Conservation (phyloP, 2,113 vertebrate species). For the Nycticryphes semicollaris region DNA sequence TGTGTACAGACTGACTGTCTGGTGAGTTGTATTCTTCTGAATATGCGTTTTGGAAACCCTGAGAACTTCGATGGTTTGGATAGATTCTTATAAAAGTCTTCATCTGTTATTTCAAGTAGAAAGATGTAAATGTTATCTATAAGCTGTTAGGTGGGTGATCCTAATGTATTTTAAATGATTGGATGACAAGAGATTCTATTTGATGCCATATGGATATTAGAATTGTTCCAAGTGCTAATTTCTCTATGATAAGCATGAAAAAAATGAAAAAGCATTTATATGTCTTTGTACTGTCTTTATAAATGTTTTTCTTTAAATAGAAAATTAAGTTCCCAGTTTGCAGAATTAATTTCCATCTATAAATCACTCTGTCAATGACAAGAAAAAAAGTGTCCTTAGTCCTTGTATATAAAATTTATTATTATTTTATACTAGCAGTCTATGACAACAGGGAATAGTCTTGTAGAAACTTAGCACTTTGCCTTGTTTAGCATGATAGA, state of each 20-base stretch:
- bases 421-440: not conserved
- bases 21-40: not conserved
- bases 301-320: conserved; percentile 12
- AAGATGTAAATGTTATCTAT: not conserved
- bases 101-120: not conserved
- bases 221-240: conserved; percentile 5
- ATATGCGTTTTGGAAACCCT: not conserved
- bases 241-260: not conserved
- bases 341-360: not conserved
- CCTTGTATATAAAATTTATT: not conserved
- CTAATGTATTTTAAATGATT: not conserved
- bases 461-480: not conserved
- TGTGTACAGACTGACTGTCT: not conserved
- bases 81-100: not conserved
- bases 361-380: not conserved
- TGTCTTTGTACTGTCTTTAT: not conserved
- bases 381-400: not conserved
- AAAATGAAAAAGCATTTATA: not conserved
- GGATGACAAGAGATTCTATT: not conserved
- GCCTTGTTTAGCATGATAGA: not conserved
- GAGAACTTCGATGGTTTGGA: not conserved
- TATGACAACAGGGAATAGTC: not conserved
- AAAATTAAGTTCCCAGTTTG: conserved; percentile 17
- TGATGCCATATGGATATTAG: not conserved
- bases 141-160: not conserved